phyloP scores from a whole-genome alignment of 2,888 invertebrate genomes.

The Habrosyne pyritoides region DNA sequence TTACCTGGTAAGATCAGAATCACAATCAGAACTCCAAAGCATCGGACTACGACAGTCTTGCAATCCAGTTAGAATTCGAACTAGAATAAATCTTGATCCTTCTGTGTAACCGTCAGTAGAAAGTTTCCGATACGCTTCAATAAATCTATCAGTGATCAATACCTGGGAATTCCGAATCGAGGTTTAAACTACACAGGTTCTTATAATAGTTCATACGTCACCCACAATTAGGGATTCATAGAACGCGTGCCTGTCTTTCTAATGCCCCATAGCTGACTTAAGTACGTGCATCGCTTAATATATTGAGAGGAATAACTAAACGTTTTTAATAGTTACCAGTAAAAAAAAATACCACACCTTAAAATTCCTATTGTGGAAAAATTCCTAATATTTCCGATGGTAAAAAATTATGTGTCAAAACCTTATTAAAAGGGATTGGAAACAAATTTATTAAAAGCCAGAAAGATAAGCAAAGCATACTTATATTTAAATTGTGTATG shows the following conservation, averaged over 20 bases:
- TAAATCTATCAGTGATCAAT: background rate
- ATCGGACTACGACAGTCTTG: no score
- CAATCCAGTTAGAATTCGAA: no score
- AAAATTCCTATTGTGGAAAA: background rate
- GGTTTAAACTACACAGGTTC: background rate
- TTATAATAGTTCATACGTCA: slow-evolving; percentile 18
- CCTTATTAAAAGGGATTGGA: no score
- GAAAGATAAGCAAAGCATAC: no score
- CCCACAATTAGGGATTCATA: slow-evolving; percentile 36
- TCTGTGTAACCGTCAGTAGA: background rate
- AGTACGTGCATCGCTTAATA: slow-evolving; percentile 35
- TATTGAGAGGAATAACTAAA: background rate
- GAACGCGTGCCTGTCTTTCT: slow-evolving; percentile 32
- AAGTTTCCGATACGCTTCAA: background rate
- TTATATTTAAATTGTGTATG: no score
- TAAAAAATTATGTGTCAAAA: background rate
- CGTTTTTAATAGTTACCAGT: background rate
- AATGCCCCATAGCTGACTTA: slow-evolving; percentile 44
- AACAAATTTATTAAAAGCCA: no score
- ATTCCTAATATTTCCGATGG: no score
- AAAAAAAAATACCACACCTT: background rate
- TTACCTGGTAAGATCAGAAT: no score
- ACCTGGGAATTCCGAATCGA: background rate
- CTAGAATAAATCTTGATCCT: background rate
- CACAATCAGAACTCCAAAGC: no score